Evolutionary conservation across 2,888 invertebrate species (phyloP), one percentile per base, ranked within the genome.

Genomic region (Pasiphila rectangulata): DNA sequence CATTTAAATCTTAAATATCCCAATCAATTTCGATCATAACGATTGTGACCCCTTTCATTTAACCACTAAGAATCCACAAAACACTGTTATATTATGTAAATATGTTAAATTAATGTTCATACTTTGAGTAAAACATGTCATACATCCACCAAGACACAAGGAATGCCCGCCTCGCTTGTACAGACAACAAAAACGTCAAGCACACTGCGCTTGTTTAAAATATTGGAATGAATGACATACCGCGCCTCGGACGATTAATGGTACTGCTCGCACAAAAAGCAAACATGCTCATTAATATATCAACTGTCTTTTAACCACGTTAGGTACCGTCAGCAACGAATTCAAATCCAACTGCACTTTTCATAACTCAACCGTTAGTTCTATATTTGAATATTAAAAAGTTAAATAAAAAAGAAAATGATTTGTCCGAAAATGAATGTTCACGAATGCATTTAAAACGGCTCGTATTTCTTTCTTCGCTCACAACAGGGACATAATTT

Each of bases 221-320:
- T 87, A 87, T 87, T 82, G 87, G 88, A 87, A 85, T 88, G 86
- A 86, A 88, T 88, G 88, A 87, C 88, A 88, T 86, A 86, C 86
- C 88, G 72, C 80, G 86, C 80, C 76, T 77, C 76, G 84, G 71
- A 84, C 82, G 87, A 88, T 88, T 84, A 85, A 88, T 88, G 87
- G 79, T 72, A 66, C 72, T 63, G 75, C 76, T 72, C 70, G 63
- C 69, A 87, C 87, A 88, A 88, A 88, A 87, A 86, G 84, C 79
- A 79, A 83, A 78, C 83, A 71, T 56, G 75, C 86, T 88, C 88
- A 86, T 88, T 88, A 88, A 88, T 88, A 83, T 83, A 87, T 88
- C 88, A 88, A 79, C 84, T 86, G 88, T 88, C 87, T 83, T 87
- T 84, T 85, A 83, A 36, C 47, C 82, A 79, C 72, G 69, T 72